These are phyloP conservation scores for Acipenser ruthenus DNA, from an alignment of 2,797 vertebrate genomes.

Conservation along the genomic window DNA sequence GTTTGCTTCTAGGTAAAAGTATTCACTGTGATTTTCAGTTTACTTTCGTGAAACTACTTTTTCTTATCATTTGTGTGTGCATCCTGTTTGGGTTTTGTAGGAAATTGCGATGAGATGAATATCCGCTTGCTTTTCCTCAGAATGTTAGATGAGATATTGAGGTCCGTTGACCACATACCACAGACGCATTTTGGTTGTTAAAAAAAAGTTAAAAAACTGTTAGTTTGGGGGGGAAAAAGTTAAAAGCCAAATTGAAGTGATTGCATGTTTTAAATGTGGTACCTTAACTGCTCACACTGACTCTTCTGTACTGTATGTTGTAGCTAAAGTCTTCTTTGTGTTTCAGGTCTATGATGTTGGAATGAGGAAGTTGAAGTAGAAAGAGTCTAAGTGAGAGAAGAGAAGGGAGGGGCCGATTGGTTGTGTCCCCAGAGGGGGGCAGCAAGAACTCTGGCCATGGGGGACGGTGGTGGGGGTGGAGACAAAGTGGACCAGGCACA, in stretches of 20 bases:
- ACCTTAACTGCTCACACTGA: no score
- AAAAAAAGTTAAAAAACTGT: no score
- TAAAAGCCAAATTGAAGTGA: no score
- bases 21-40: not conserved
- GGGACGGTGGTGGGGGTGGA: constrained; percentile 56
- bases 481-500: constrained; percentile 74
- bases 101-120: constrained; percentile 11
- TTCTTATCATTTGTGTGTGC: not conserved
- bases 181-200: no score
- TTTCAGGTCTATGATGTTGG: constrained; percentile 48
- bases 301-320: no score
- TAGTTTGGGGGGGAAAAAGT: no score
- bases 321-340: not conserved
- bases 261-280: no score
- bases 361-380: constrained; percentile 44
- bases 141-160: constrained; percentile 26
- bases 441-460: constrained; percentile 54
- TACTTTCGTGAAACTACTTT: no score
- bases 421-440: constrained; percentile 13
- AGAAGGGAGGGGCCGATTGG: constrained; percentile 10
- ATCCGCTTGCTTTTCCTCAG: constrained; percentile 25
- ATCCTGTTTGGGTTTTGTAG: constrained; percentile 31
- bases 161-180: constrained; percentile 14
- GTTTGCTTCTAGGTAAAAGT: not conserved
- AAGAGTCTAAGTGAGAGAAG: constrained; percentile 27